Base-by-base conservation (phyloP, 2,113 vertebrate genomes). In the Orcinus orca region DNA sequence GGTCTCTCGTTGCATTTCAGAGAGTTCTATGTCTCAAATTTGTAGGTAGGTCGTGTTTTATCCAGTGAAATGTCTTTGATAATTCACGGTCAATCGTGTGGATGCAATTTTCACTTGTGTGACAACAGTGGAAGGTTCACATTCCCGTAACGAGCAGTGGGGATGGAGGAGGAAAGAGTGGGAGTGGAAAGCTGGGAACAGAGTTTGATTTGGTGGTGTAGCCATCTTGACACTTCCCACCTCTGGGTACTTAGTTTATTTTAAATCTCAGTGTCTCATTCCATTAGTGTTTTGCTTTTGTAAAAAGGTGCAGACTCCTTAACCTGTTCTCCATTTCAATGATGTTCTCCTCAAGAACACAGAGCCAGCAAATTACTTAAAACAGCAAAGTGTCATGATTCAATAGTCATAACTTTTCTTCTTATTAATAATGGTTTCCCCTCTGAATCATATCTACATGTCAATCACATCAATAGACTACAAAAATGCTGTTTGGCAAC, bases 391-490 rank as follows among this genome's bases (percentile, higher is more conserved):
- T 97, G 98, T 97, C 98, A 97, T 98, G 94, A 98, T 98, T 98
- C 97, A 97, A 96, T 98, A 98, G 97, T 98, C 97, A 44, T 98
- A 98, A 99, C 97, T 98, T 98, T 98, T 97, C 97, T 98, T 98
- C 88, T 82, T 98, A 94, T 98, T 98, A 98, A 98, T 98, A 98
- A 94, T 96, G 92, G 97, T 97, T 97, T 97, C 71, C 97, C 97
- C 97, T 97, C 95, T 93, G 91, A 97, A 96, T 98, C 97, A 98
- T 96, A 98, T 95, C 98, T 96, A 50, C 95, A 88, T 98, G 98
- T 99, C 98, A 98, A 96, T 99, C 98, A 97, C 80, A 93, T 97
- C 97, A 82, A 31, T 36, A 97, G 95, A 90, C 93, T 96, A 98
- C 98, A 98, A 98, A 98, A 98, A 98, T 93, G 71, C 83, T 96